These are phyloP conservation scores for Spodoptera exigua DNA, from an alignment of 2,888 invertebrate genomes.

Conservation along the genomic window DNA sequence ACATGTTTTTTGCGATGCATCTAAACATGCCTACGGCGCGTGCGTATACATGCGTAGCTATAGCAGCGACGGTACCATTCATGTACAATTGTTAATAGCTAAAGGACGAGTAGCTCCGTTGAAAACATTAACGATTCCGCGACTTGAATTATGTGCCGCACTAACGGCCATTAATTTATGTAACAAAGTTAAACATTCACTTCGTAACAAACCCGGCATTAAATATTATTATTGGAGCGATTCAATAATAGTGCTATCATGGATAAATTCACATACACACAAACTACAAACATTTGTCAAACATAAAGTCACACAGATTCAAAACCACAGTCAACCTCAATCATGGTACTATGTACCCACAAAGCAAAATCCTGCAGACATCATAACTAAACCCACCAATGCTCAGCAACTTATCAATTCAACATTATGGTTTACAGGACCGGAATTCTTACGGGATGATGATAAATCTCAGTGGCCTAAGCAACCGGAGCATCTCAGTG, in stretches of 20 bases:
- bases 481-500: slow-evolving; percentile 18
- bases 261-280: slow-evolving; percentile 6
- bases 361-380: slow-evolving; percentile 13
- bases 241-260: slow-evolving; percentile 2
- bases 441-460: slow-evolving; percentile 8
- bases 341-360: slow-evolving; percentile 12
- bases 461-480: slow-evolving; percentile 7
- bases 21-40: slow-evolving; percentile 12
- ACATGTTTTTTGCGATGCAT: slow-evolving; percentile 19
- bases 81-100: slow-evolving; percentile 3
- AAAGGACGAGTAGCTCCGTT: slow-evolving; percentile 3
- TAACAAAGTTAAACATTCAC: background rate
- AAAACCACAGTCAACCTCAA: slow-evolving; percentile 1
- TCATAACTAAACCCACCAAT: slow-evolving; percentile 4
- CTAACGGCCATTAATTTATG: background rate
- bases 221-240: slow-evolving; percentile 9
- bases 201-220: slow-evolving; percentile 4
- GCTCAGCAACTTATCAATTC: slow-evolving; percentile 6
- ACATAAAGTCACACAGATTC: slow-evolving; percentile 10
- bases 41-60: background rate
- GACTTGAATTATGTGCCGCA: slow-evolving; percentile 5
- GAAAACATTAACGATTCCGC: slow-evolving; percentile 1
- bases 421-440: slow-evolving; percentile 8
- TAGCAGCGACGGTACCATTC: background rate
- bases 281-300: slow-evolving; percentile 13